Percentiles rank a stretch among this genome's conserved stretches.
phyloP scores from a whole-genome alignment of 1,140 invertebrate genomes.

The Drosophila bocki region DNA sequence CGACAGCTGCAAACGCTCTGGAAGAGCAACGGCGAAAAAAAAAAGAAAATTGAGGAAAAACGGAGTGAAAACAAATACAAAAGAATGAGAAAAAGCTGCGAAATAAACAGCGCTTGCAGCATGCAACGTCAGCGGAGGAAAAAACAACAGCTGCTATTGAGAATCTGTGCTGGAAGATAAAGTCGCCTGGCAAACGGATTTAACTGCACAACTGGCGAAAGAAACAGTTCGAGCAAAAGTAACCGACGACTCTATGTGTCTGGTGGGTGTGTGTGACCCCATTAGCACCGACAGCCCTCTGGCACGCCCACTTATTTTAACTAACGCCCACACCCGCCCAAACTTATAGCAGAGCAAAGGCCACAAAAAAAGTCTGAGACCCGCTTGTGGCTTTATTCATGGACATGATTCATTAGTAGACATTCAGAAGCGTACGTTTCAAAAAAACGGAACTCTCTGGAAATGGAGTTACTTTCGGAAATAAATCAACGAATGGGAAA shows the following conservation, averaged over 20 bases:
- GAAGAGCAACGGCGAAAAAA: conserved; percentile 23
- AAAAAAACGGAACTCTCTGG: conserved; percentile 14
- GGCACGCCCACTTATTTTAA: conserved; percentile 35
- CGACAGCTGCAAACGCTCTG: conserved; percentile 63
- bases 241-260: conserved; percentile 14
- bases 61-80: conserved; percentile 24
- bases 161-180: conserved; percentile 78
- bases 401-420: conserved; percentile 65
- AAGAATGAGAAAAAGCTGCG: conserved; percentile 38
- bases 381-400: conserved; percentile 53
- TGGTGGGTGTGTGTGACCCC: conserved; percentile 49
- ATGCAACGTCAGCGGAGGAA: conserved; percentile 41
- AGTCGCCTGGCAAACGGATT: conserved; percentile 74
- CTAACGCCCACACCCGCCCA: background rate
- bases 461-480: background rate
- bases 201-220: conserved; percentile 55
- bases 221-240: conserved; percentile 16
- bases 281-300: conserved; percentile 31
- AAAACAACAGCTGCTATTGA: conserved; percentile 61
- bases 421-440: conserved; percentile 25
- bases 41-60: conserved; percentile 32
- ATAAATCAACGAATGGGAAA: background rate
- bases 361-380: conserved; percentile 21
- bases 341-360: conserved; percentile 12
- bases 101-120: conserved; percentile 70